phyloP scores from a whole-genome alignment of 92 coral and sea anemone species.

The Micromussa lordhowensis region DNA sequence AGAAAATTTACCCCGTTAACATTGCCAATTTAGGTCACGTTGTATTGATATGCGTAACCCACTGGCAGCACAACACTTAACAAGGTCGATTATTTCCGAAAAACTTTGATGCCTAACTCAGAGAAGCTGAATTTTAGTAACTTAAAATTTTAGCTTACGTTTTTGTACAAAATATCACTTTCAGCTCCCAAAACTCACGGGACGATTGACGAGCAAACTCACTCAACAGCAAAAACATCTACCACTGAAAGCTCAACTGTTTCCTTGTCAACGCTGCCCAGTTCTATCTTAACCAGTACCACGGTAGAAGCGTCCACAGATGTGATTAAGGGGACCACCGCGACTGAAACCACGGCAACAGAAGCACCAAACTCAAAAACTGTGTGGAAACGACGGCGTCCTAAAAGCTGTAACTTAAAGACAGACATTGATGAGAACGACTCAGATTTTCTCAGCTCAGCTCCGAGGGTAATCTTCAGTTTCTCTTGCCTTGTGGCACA shows the following conservation, averaged over 20 bases:
- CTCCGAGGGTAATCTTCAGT: not conserved
- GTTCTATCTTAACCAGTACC: not conserved
- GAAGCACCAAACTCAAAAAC: too few relatives aligned
- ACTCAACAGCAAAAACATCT: not conserved
- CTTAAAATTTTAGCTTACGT: not conserved
- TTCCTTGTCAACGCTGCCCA: not conserved
- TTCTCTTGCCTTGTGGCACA: not conserved
- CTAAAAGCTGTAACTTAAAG: conserved; percentile 1
- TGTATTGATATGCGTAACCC: not conserved
- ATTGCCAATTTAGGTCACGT: not conserved
- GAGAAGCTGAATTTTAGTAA: not conserved
- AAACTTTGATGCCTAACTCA: too few relatives aligned
- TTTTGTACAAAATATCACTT: not conserved
- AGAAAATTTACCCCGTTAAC: too few relatives aligned
- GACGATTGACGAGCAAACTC: too few relatives aligned
- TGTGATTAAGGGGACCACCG: not conserved
- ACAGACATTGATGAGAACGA: not conserved
- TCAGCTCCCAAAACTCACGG: not conserved
- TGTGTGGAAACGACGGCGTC: conserved; percentile 11
- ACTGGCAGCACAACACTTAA: not conserved
- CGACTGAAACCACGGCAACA: too few relatives aligned
- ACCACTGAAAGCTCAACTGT: not conserved
- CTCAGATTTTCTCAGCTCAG: not conserved
- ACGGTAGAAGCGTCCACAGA: not conserved
- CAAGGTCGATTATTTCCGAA: not conserved